Conservation (phyloP, 2,113 vertebrate species). For the Oncorhynchus gorbuscha region DNA sequence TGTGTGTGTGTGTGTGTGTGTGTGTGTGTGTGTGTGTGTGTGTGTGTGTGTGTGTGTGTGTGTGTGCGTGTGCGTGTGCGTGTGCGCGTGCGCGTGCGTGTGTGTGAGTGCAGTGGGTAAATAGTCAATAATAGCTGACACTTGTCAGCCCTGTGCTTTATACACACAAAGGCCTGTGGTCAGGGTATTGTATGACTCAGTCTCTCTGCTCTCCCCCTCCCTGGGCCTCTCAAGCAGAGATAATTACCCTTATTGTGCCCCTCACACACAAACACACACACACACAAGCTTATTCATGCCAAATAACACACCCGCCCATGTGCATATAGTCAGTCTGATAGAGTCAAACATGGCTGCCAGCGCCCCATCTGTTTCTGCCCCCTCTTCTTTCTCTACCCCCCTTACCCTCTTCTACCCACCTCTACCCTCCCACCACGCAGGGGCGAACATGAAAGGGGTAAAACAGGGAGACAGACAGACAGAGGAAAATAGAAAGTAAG, state of each 20-base stretch:
- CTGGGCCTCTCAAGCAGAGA: conserved; percentile 70
- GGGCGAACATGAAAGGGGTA: conserved; percentile 51
- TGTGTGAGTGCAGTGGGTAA: conserved; percentile 65
- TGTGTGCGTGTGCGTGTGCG: neutral
- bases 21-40: conserved; percentile 19
- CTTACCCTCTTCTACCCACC: conserved; percentile 41
- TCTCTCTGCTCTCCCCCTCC: conserved; percentile 45
- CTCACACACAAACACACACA: conserved; percentile 38
- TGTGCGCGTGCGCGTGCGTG: neutral
- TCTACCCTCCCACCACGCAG: conserved; percentile 40
- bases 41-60: neutral
- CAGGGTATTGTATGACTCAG: conserved; percentile 71
- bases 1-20: neutral
- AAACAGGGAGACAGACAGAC: conserved; percentile 29
- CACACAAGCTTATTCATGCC: conserved; percentile 60
- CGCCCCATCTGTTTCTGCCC: conserved; percentile 70
- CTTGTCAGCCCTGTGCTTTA: conserved; percentile 74
- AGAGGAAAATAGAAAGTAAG: conserved; percentile 13
- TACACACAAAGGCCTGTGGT: conserved; percentile 74
- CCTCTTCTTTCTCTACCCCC: conserved; percentile 21
- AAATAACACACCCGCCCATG: conserved; percentile 72
- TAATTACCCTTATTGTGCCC: conserved; percentile 72
- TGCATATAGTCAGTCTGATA: conserved; percentile 69
- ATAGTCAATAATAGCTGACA: conserved; percentile 79
- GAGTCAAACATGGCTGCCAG: conserved; percentile 73